Percentiles rank a stretch among this genome's conserved stretches.
These are phyloP conservation scores for Varroa destructor DNA, from an alignment of 1,140 invertebrate genomes.

Conservation along the genomic window DNA sequence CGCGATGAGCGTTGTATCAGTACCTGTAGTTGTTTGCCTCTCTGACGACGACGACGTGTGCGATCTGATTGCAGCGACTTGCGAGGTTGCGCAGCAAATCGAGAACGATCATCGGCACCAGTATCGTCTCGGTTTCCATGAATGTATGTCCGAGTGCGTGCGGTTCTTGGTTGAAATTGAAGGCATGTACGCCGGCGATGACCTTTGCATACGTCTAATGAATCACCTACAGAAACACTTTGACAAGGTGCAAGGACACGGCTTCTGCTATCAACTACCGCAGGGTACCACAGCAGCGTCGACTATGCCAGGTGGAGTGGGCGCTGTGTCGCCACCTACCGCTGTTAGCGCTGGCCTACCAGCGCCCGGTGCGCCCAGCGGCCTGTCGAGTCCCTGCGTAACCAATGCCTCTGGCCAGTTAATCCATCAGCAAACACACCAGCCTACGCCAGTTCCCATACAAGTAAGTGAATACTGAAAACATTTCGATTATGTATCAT, in stretches of 20 bases:
- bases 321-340: background rate
- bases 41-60: too few relatives aligned
- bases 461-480: slow-evolving; percentile 6
- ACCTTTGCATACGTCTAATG: slow-evolving; percentile 62
- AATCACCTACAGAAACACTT: slow-evolving; percentile 70
- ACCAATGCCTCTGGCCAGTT: background rate
- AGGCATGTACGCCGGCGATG: slow-evolving; percentile 59
- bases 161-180: slow-evolving; percentile 74
- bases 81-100: slow-evolving; percentile 33
- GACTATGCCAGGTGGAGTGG: background rate
- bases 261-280: slow-evolving; percentile 20
- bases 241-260: slow-evolving; percentile 46
- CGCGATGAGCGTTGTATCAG: too few relatives aligned
- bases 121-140: slow-evolving; percentile 66
- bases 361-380: background rate
- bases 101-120: slow-evolving; percentile 43
- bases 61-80: slow-evolving; percentile 30
- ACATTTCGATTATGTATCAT: background rate
- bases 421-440: background rate
- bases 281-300: too few relatives aligned
- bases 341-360: background rate
- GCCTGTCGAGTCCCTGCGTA: too few relatives aligned
- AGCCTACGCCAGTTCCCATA: background rate
- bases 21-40: too few relatives aligned
- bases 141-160: slow-evolving; percentile 74